Percentiles rank a stretch among this genome's conserved stretches.
phyloP scores from a whole-genome alignment of 2,888 invertebrate species.

The Hydroisotoma schaefferi region DNA sequence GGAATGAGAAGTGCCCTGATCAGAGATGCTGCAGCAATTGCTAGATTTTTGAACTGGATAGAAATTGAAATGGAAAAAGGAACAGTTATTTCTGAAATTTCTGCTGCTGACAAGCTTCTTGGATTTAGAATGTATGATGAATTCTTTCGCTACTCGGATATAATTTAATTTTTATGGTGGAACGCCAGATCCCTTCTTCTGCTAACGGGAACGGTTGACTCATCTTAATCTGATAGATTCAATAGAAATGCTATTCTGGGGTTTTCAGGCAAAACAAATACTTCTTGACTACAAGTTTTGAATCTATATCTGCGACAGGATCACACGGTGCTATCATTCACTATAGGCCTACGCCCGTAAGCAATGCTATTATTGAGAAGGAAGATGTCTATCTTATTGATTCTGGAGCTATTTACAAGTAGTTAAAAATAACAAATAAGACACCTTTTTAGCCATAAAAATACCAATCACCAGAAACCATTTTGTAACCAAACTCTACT shows the following conservation, averaged over 20 bases:
- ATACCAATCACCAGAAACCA: not conserved
- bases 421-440: constrained; percentile 11
- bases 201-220: too few relatives aligned
- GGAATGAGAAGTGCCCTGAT: constrained; percentile 79
- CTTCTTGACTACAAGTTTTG: constrained; percentile 74
- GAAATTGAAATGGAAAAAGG: constrained; percentile 60
- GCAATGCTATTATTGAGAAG: constrained; percentile 62
- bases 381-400: constrained; percentile 84
- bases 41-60: constrained; percentile 73
- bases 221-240: not conserved
- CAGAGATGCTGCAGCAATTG: constrained; percentile 82
- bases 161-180: too few relatives aligned
- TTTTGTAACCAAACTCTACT: not conserved
- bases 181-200: too few relatives aligned
- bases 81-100: constrained; percentile 65
- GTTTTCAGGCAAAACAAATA: constrained; percentile 57
- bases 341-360: constrained; percentile 69
- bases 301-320: constrained; percentile 86
- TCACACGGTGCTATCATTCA: constrained; percentile 91
- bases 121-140: constrained; percentile 63
- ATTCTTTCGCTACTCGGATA: too few relatives aligned
- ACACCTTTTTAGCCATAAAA: not conserved
- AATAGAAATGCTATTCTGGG: not conserved
- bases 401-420: constrained; percentile 90
- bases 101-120: constrained; percentile 67